A percentile compares a stretch with the other conserved stretches of the same genome.
Evolutionary conservation across 2,113 vertebrate genomes (phyloP).

Genomic region (Psilopsiagon aymara): DNA sequence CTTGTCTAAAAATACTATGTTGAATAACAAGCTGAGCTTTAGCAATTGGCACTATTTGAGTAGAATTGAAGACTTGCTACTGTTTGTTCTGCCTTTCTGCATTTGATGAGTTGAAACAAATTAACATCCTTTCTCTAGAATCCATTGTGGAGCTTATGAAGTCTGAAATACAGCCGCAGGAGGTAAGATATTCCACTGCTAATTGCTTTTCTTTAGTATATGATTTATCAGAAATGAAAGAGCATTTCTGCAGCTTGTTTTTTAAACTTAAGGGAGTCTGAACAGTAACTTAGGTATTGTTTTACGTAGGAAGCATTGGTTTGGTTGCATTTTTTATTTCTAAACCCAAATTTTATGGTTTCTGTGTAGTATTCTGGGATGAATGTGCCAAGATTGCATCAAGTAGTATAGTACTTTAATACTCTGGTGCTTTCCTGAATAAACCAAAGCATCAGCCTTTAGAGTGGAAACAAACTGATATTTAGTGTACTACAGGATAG

Average conservation of each 20-base stretch:
- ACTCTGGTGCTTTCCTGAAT: background rate
- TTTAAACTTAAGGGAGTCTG: background rate
- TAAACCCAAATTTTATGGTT: background rate
- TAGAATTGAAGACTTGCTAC: background rate
- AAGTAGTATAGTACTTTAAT: background rate
- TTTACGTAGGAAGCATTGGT: background rate
- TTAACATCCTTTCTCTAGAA: constrained; percentile 69
- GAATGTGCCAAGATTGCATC: background rate
- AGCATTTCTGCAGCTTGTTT: background rate
- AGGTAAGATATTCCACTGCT: constrained; percentile 78
- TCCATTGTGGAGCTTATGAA: constrained; percentile 72
- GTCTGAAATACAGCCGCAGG: constrained; percentile 80
- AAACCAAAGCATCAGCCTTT: background rate
- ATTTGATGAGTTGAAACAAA: constrained; percentile 40
- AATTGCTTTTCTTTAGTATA: background rate
- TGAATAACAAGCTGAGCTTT: background rate
- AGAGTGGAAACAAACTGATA: background rate
- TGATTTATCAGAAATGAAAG: background rate
- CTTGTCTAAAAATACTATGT: background rate
- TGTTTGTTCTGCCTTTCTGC: constrained; percentile 4
- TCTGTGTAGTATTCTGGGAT: background rate
- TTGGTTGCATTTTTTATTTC: background rate
- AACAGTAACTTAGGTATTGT: background rate
- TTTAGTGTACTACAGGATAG: background rate
- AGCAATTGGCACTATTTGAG: background rate